Base-by-base conservation (phyloP, 2,113 vertebrate species). In the Microcebus lehilahytsara region DNA sequence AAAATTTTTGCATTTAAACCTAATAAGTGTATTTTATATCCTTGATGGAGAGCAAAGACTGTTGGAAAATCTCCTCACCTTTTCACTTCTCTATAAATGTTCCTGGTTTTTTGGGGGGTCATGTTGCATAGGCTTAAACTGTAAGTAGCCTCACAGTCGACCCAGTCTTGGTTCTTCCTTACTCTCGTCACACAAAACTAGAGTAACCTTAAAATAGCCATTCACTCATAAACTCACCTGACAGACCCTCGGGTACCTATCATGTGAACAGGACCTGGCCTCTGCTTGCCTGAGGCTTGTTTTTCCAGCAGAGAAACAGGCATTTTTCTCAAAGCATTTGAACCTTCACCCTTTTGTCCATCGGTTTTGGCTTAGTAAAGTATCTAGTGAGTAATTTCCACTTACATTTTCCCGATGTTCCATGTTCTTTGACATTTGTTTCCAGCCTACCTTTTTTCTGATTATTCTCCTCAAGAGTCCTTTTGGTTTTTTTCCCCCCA, bases 1-100 rank as follows among this genome's bases (percentile, higher is more conserved):
- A 19, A 40, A 13, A 74, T 40, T 49, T 95, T 93, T 71, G 25
- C 67, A 85, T n/a, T 88, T 93, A n/a, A 87, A 72, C 32, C 64
- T 71, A 8, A 53, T 56, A 85, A 72, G 27, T 92, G 4, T 25
- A 27, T 89, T 88, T 93, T 16, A 10, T 69, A 8, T 51, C 27
- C 2, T 5, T 92, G 51, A 10, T 49, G 27, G 78, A 93, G 10
- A 90, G 14, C 37, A 91, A 84, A 74, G 79, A 51, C 40, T 60
- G 46, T 77, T 93, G 40, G 4, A 56, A 20, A 75, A 46, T 66
- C 89, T 60, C 46, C 34, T 72, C 19, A 46, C 13, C 23, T 46
- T 85, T 80, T 64, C 13, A 9, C 0, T 46, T 66, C 6, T 94
- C 10, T 74, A 2, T 69, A 42, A 78, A 9, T 66, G 16, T 80